Conservation (phyloP, 64 coral and sea anemone genomes). For the Montipora cactus region DNA sequence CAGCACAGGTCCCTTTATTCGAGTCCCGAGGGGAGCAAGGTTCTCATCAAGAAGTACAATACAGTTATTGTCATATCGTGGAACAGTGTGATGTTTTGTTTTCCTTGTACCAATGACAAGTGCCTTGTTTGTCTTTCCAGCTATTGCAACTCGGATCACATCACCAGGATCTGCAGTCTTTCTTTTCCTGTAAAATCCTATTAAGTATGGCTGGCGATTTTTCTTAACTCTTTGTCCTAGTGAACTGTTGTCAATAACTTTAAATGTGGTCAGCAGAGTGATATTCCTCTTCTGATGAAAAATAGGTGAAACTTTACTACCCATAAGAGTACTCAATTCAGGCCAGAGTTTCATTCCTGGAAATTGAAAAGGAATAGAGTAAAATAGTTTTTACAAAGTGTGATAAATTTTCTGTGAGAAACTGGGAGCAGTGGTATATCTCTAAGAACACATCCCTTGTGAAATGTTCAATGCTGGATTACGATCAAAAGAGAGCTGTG, state of each 20-base stretch:
- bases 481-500: too few species aligned
- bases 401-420: too few species aligned
- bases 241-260: slow-evolving; percentile 96
- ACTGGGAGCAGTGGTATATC: too few species aligned
- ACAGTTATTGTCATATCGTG: slow-evolving; percentile 99
- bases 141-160: slow-evolving; percentile 91
- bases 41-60: slow-evolving; percentile 97
- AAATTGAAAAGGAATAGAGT: background rate
- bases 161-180: slow-evolving; percentile 98
- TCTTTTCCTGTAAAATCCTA: slow-evolving; percentile 94
- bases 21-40: slow-evolving; percentile 91
- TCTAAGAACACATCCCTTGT: too few species aligned
- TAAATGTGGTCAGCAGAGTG: slow-evolving; percentile 88
- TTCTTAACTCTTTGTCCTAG: slow-evolving; percentile 90
- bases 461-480: too few species aligned
- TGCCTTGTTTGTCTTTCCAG: slow-evolving; percentile 95
- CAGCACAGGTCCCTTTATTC: slow-evolving; percentile 95
- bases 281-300: slow-evolving; percentile 73
- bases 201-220: slow-evolving; percentile 91
- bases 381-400: background rate
- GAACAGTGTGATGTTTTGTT: slow-evolving; percentile 91
- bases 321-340: background rate
- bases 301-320: background rate
- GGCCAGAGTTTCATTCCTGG: background rate
- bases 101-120: slow-evolving; percentile 93